These are phyloP conservation scores for Microplitis mediator DNA, from an alignment of 1,140 invertebrate species.

Conservation along the genomic window DNA sequence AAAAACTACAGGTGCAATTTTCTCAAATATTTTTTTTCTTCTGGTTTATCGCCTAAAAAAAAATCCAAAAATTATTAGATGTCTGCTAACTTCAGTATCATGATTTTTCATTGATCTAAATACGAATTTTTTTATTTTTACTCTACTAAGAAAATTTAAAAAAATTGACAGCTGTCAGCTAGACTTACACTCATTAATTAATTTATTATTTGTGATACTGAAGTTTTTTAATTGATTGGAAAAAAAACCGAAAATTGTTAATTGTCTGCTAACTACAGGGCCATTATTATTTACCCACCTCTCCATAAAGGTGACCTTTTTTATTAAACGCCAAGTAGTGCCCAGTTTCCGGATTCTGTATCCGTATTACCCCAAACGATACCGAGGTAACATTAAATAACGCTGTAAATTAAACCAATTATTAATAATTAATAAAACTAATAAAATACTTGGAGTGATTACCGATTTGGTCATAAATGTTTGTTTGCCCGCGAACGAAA, in stretches of 20 bases:
- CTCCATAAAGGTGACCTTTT: constrained; percentile 68
- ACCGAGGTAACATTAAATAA: constrained; percentile 65
- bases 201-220: too few relatives aligned
- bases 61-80: too few relatives aligned
- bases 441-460: not conserved
- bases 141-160: too few relatives aligned
- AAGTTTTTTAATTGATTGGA: too few relatives aligned
- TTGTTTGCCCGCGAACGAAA: constrained; percentile 61
- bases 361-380: constrained; percentile 62
- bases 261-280: too few relatives aligned
- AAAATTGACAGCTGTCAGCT: too few relatives aligned
- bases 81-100: too few relatives aligned
- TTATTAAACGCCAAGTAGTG: constrained; percentile 69
- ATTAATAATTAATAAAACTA: constrained; percentile 11
- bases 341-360: constrained; percentile 65
- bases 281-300: constrained; percentile 51
- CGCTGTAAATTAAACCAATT: constrained; percentile 48
- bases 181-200: too few relatives aligned
- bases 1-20: too few relatives aligned
- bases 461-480: constrained; percentile 65
- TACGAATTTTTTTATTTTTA: constrained; percentile 28
- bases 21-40: too few relatives aligned
- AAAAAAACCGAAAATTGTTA: too few relatives aligned
- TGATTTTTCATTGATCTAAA: not conserved
- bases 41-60: too few relatives aligned